Evolutionary conservation across 1,140 invertebrate species (phyloP), one percentile per base, ranked within the genome.

Genomic region (Cydia splendana): DNA sequence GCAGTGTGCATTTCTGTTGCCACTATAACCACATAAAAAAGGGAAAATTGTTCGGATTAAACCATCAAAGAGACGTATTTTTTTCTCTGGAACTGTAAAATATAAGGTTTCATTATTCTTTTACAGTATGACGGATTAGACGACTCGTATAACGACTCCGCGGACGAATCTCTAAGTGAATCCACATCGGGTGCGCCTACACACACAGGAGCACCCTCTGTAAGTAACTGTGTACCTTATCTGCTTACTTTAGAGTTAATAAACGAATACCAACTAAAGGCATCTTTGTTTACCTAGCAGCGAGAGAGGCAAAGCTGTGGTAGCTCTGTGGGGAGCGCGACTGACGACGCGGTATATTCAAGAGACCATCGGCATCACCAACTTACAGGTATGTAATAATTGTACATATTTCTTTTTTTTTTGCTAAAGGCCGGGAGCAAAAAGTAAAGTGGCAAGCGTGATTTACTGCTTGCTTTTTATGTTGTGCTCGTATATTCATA

Each of bases 141-240:
- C 82, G 95, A 96, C 82, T 96, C 95, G 28, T 96, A 95, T 81
- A 95, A 95, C 78, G 95, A 96, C 86, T 96, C 95, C 0, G 95
- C 95, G 15, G 95, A 96, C 80, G 95, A 96, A 81, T 95, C 94
- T 77, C 88, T 95, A 30, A 94, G 92, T 76, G 94, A 94, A 83
- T 94, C 94, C 0, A 94, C 93, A 10, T 94, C 93, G 48, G 91
- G 93, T 2, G 91, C 92, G 51, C 90, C 88, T 2, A 87, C 87
- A 73, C 88, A 88, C 78, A 82, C 82, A 62, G 84, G 84, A 79
- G 81, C 48, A 83, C 84, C 57, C 84, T 89, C 78, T 75, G 80
- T 80, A 71, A 80, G 80, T 81, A 30, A n/a, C 20, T 74, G 20
- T 48, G 20, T 34, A 15, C 74, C 4, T 53, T 34, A 51, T 53